Percentiles rank a stretch among this genome's conserved stretches.
Conservation (phyloP, 2,113 vertebrate genomes). For the Microtus montanus region DNA sequence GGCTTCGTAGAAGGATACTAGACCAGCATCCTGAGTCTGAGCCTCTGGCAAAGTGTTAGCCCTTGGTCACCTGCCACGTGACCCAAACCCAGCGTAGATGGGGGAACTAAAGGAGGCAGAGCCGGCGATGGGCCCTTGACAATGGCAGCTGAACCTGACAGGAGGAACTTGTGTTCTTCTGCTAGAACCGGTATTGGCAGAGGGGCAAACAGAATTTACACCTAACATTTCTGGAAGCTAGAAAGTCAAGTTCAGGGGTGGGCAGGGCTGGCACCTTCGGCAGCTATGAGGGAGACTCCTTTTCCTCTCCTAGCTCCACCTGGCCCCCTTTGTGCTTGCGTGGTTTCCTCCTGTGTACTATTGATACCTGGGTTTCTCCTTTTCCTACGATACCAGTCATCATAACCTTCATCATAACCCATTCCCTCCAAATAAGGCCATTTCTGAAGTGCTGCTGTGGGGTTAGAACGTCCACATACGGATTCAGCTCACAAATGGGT, state of each 20-base stretch:
- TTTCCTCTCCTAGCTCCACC: not conserved
- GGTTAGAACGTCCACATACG: not conserved
- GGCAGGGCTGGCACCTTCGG: not conserved
- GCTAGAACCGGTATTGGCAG: not conserved
- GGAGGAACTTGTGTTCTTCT: not conserved
- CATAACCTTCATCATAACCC: not conserved
- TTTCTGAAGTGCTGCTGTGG: not conserved
- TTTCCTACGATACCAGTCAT: not conserved
- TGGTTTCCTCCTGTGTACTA: not conserved
- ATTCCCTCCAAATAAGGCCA: not conserved
- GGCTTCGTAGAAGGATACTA: not conserved
- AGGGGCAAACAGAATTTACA: too few relatives aligned
- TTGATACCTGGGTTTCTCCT: not conserved
- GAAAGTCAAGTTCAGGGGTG: not conserved
- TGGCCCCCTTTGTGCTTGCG: accelerated
- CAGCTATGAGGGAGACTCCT: not conserved
- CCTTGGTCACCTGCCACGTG: not conserved
- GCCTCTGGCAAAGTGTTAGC: not conserved
- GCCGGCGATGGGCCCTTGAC: not conserved
- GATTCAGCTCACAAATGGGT: not conserved
- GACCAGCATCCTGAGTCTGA: not conserved
- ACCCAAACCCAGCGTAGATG: too few relatives aligned
- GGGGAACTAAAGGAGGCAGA: not conserved
- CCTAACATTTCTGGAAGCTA: not conserved
- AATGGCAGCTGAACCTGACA: not conserved